Conservation (phyloP, 2,888 invertebrate species). For the Microctonus brassicae region DNA sequence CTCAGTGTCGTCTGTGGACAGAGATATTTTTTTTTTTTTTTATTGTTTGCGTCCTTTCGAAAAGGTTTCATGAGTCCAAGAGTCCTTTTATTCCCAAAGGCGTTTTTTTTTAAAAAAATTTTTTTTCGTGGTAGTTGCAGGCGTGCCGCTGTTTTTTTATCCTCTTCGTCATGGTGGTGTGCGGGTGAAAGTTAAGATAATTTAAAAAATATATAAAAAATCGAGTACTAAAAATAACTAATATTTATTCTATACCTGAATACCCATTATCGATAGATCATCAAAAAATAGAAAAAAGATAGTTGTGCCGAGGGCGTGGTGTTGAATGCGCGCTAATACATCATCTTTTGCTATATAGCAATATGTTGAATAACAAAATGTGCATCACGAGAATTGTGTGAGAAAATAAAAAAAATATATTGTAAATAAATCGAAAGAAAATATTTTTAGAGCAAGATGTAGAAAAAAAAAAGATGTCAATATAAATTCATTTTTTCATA, state of each 20-base stretch:
- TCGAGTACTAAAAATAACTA: slow-evolving; percentile 38
- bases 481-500: background rate
- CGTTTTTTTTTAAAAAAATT: slow-evolving; percentile 13
- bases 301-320: slow-evolving; percentile 53
- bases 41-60: slow-evolving; percentile 33
- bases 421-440: background rate
- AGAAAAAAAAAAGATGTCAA: background rate
- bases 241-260: slow-evolving; percentile 36
- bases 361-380: slow-evolving; percentile 1
- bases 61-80: slow-evolving; percentile 15
- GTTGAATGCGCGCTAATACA: slow-evolving; percentile 17
- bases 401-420: background rate
- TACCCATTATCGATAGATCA: slow-evolving; percentile 64
- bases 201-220: slow-evolving; percentile 37
- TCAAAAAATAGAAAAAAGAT: slow-evolving; percentile 36
- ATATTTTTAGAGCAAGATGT: background rate
- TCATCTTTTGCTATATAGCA: background rate
- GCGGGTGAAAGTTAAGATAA: slow-evolving; percentile 48
- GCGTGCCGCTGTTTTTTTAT: slow-evolving; percentile 36
- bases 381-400: background rate
- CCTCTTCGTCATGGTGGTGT: slow-evolving; percentile 51
- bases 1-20: slow-evolving; percentile 81
- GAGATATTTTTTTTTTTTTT: slow-evolving; percentile 47
- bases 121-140: slow-evolving; percentile 33
- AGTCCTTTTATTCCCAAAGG: slow-evolving; percentile 57